Evolutionary conservation across 2,113 vertebrate genomes (phyloP).

Genomic region (Oryzias javanicus): DNA sequence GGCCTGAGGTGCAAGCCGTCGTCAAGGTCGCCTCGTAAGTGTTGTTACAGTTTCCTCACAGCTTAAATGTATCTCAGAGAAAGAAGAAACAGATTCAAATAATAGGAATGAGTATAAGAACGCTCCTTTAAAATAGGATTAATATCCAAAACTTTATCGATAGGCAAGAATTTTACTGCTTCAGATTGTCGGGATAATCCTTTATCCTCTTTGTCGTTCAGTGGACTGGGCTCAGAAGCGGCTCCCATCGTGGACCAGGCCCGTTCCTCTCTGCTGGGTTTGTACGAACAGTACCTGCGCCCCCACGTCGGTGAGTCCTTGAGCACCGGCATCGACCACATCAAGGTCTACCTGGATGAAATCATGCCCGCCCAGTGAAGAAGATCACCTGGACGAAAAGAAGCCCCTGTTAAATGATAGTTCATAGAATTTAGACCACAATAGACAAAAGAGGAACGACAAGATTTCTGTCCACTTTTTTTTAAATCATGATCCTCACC

Average conservation of each 20-base stretch:
- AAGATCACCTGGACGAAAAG: conserved; percentile 9
- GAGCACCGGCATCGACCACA: conserved; percentile 34
- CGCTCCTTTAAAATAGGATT: not conserved
- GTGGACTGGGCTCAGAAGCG: conserved; percentile 48
- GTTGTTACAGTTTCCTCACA: not conserved
- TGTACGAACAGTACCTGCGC: conserved; percentile 64
- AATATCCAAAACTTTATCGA: too few species aligned
- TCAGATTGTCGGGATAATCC: not conserved
- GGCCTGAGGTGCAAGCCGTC: conserved; percentile 27
- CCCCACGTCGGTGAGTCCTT: conserved; percentile 46
- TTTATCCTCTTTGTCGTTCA: conserved; percentile 32
- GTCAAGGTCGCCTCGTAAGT: conserved; percentile 62
- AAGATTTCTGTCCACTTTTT: conserved; percentile 29
- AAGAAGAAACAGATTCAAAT: too few species aligned
- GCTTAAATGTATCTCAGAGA: too few species aligned
- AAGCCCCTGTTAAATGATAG: conserved; percentile 36
- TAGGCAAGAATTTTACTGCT: not conserved
- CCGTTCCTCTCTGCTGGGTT: conserved; percentile 49
- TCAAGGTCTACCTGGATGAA: conserved; percentile 59
- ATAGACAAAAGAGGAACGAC: conserved; percentile 39
- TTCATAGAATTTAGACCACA: conserved; percentile 39
- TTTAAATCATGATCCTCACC: conserved; percentile 23
- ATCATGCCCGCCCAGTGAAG: conserved; percentile 53
- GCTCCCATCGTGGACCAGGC: conserved; percentile 57
- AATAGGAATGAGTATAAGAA: too few species aligned